Evolutionary conservation across 2,797 vertebrate species (phyloP), one percentile per base, ranked within the genome.

Genomic region (Fistularia commersonii): DNA sequence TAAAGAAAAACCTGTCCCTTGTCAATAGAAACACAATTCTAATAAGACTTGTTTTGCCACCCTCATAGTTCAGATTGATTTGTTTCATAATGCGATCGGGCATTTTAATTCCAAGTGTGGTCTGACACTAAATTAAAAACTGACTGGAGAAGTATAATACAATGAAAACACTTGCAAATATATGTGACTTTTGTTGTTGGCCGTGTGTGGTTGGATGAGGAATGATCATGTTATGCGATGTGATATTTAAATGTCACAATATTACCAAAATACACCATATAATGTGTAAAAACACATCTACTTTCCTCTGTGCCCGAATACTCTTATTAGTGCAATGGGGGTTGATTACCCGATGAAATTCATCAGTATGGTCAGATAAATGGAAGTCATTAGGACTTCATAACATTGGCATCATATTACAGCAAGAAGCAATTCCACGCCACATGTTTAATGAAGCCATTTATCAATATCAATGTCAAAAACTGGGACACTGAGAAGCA

Each of bases 401-500:
- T 65, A 65, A 67, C 46, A 34, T 8, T 45, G 12, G 54, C 48
- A 51, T 55, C 45, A 59, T 64, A 72, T 74, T 62, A 64, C 41
- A 31, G 42, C 33, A 49, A 43, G 43, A 61, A 44, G 59, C 37
- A 33, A 33, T 58, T 63, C 51, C 60, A 45, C 0, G 36, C 31
- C 57, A 31, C 45, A 36, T 71, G 60, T 74, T 66, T 64, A 58
- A 63, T 5, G 5, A 68, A 61, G 8, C 41, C 67, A 70, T 81
- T 76, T 56, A 79, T 83, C 73, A 81, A 54, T 64, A 76, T 81
- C 58, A 58, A 45, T 69, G 72, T 77, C 69, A 74, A 57, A 73
- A 76, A 50, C 9, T 9, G 49, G 3, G 1, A 36, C 0, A 23
- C 41, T 52, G 62, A 54, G 64, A 82, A 73, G 74, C 65, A 72